Evolutionary conservation across 2,888 invertebrate species (phyloP).

Genomic region (Lithosia quadra): DNA sequence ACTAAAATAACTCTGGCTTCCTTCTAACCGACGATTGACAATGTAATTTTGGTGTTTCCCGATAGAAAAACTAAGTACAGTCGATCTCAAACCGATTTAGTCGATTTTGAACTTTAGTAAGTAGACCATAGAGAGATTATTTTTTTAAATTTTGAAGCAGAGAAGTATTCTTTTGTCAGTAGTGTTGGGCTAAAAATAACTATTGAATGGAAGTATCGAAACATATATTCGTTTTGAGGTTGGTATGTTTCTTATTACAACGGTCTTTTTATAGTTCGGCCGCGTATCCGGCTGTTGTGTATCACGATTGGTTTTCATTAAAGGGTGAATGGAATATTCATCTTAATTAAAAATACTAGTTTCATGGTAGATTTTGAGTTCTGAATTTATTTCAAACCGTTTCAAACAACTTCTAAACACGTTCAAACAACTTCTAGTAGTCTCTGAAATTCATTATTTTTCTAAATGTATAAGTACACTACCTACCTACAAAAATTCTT

Average conservation of each 20-base stretch:
- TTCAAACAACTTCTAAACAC: background rate
- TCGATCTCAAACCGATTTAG: conserved; percentile 15
- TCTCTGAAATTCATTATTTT: background rate
- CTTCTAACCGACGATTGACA: conserved; percentile 72
- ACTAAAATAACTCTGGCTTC: conserved; percentile 83
- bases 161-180: conserved; percentile 65
- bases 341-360: conserved; percentile 15
- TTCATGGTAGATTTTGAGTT: background rate
- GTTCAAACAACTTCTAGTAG: background rate
- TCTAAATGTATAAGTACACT: background rate
- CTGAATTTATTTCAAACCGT: background rate
- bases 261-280: conserved; percentile 52
- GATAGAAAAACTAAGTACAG: conserved; percentile 46
- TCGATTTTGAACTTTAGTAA: conserved; percentile 44
- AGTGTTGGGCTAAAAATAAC: conserved; percentile 76
- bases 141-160: conserved; percentile 18
- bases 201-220: conserved; percentile 68
- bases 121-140: conserved; percentile 26
- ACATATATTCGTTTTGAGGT: conserved; percentile 60
- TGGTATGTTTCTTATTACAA: conserved; percentile 56
- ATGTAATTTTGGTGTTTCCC: conserved; percentile 74
- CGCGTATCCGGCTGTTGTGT: conserved; percentile 50
- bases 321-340: conserved; percentile 17
- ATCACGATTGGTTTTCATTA: conserved; percentile 22
- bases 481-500: background rate